Conservation (phyloP, 2,888 invertebrate species). For the Eupithecia subfuscata region DNA sequence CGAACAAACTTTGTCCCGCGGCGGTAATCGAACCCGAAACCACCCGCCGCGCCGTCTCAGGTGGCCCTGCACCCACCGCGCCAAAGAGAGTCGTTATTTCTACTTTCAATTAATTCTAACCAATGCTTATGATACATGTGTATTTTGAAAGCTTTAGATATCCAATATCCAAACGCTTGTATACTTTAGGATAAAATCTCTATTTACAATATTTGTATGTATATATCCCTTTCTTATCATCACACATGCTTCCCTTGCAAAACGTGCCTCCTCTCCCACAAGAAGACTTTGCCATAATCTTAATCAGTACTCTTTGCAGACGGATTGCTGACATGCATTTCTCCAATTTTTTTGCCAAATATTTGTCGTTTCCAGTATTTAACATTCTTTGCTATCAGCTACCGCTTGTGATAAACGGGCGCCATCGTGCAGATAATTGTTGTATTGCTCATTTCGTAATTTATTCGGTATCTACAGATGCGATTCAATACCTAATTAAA, state of each 20-base stretch:
- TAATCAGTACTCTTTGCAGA: background rate
- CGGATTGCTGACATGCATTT: background rate
- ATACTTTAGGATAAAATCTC: no score
- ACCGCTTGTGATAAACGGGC: constrained; percentile 30
- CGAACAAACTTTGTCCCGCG: background rate
- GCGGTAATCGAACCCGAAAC: background rate
- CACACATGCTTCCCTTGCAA: no score
- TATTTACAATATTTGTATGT: no score
- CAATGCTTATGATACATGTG: background rate
- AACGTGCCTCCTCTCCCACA: no score
- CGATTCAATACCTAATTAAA: background rate
- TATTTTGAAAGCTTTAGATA: background rate
- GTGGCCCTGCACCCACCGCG: no score
- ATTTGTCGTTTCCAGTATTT: background rate
- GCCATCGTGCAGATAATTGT: constrained; percentile 28
- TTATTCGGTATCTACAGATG: background rate
- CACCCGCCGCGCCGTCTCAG: no score
- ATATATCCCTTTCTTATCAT: no score
- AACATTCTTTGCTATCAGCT: constrained; percentile 8
- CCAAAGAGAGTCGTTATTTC: background rate
- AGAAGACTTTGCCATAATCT: background rate
- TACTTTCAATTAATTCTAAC: background rate
- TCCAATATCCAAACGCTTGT: no score
- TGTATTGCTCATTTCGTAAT: constrained; percentile 6
- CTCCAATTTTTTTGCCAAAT: background rate